Evolutionary conservation across 2,888 invertebrate genomes (phyloP).

Genomic region (Euphydryas editha): DNA sequence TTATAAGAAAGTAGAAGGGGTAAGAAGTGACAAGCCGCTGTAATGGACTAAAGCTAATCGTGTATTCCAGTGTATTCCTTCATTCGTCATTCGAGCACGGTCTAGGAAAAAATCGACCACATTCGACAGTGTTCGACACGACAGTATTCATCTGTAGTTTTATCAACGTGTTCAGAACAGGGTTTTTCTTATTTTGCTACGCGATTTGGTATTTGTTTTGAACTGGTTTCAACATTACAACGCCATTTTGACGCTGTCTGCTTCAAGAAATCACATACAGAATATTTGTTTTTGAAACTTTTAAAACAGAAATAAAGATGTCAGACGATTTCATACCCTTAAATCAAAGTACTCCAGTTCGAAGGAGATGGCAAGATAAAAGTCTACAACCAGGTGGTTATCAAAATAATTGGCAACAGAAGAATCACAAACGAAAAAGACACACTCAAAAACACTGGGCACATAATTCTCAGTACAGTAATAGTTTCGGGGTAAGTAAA

Average conservation of each 20-base stretch:
- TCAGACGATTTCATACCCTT: conserved; percentile 75
- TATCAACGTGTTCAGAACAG: no score
- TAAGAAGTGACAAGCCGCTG: no score
- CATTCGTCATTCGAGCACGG: no score
- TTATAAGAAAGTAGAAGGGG: no score
- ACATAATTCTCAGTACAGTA: conserved; percentile 61
- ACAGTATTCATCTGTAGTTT: no score
- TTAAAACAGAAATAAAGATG: conserved; percentile 50
- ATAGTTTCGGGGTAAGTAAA: conserved; percentile 64
- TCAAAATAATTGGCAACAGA: conserved; percentile 49
- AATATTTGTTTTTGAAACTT: not conserved
- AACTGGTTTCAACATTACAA: no score
- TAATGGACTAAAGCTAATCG: no score
- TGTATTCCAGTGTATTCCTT: no score
- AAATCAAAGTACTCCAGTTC: conserved; percentile 72
- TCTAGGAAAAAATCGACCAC: no score
- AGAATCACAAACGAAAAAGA: conserved; percentile 52
- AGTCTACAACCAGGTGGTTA: conserved; percentile 54
- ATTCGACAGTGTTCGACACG: no score
- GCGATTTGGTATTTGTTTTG: no score
- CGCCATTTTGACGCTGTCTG: not conserved
- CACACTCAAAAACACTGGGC: conserved; percentile 53
- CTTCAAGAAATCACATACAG: not conserved
- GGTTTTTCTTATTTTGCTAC: no score
- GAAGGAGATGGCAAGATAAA: conserved; percentile 57